A percentile compares a stretch with the other conserved stretches of the same genome.
phyloP scores from a whole-genome alignment of 2,797 vertebrate species.

The Coluber constrictor region DNA sequence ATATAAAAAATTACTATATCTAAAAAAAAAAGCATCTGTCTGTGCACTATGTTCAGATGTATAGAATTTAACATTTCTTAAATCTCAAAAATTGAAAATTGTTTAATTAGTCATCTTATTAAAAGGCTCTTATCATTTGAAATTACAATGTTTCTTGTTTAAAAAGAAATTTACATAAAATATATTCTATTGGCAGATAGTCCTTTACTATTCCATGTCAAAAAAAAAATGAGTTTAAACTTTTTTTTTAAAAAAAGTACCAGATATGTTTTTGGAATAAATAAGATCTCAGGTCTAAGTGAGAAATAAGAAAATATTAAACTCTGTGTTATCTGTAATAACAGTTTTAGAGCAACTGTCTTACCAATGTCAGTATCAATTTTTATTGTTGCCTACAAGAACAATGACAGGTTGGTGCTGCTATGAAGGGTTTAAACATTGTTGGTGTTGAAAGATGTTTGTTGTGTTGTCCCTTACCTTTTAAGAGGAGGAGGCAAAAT shows the following conservation, averaged over 20 bases:
- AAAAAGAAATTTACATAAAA: neutral
- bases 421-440: neutral
- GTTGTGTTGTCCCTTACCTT: neutral
- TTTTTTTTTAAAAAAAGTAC: neutral
- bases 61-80: neutral
- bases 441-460: neutral
- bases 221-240: neutral
- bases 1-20: neutral
- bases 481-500: neutral
- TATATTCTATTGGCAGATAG: neutral
- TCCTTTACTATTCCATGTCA: neutral
- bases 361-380: neutral
- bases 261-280: neutral
- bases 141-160: neutral
- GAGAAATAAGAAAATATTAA: neutral
- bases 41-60: neutral
- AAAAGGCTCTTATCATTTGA: neutral
- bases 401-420: neutral
- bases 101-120: neutral
- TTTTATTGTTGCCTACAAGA: neutral
- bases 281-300: neutral
- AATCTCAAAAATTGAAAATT: neutral
- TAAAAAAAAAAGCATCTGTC: neutral
- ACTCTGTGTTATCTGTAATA: neutral
- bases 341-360: neutral